These are phyloP conservation scores for Conops quadrifasciatus DNA, from an alignment of 2,888 invertebrate species.

Conservation along the genomic window DNA sequence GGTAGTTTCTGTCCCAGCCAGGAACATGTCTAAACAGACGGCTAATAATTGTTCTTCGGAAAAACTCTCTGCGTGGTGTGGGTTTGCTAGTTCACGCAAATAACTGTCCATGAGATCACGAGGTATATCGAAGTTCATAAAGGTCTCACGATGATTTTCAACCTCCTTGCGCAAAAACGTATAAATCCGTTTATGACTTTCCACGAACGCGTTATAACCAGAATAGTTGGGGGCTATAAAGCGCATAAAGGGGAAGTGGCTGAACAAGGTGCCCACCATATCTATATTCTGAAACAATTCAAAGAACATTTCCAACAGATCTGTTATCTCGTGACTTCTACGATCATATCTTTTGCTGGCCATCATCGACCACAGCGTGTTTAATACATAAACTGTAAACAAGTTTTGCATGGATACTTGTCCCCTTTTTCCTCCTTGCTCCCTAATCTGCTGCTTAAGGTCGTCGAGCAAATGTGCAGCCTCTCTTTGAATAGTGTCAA, in stretches of 20 bases:
- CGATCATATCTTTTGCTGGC: slow-evolving; percentile 78
- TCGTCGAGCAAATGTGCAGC: slow-evolving; percentile 72
- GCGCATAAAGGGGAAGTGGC: slow-evolving; percentile 79
- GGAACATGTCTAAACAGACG: slow-evolving; percentile 84
- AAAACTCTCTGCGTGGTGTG: slow-evolving; percentile 69
- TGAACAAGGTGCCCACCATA: slow-evolving; percentile 83
- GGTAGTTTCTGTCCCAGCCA: slow-evolving; percentile 88
- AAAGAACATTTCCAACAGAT: slow-evolving; percentile 74
- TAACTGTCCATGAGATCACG: slow-evolving; percentile 86
- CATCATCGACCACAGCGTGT: slow-evolving; percentile 86
- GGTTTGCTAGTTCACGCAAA: slow-evolving; percentile 72
- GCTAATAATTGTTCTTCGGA: slow-evolving; percentile 80
- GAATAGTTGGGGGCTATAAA: slow-evolving; percentile 78
- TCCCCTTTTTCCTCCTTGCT: slow-evolving; percentile 65
- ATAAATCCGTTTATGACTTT: slow-evolving; percentile 77
- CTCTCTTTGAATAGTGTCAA: slow-evolving; percentile 76
- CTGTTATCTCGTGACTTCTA: slow-evolving; percentile 74
- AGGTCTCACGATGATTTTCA: slow-evolving; percentile 74
- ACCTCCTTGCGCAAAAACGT: slow-evolving; percentile 77
- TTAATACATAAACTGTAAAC: slow-evolving; percentile 80
- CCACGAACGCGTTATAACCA: slow-evolving; percentile 78
- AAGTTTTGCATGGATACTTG: slow-evolving; percentile 76
- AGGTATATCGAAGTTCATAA: slow-evolving; percentile 69
- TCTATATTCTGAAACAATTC: slow-evolving; percentile 79
- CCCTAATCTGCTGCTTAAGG: slow-evolving; percentile 57